phyloP scores from a whole-genome alignment of 1,140 invertebrate species.

The Zaprionus vittiger region DNA sequence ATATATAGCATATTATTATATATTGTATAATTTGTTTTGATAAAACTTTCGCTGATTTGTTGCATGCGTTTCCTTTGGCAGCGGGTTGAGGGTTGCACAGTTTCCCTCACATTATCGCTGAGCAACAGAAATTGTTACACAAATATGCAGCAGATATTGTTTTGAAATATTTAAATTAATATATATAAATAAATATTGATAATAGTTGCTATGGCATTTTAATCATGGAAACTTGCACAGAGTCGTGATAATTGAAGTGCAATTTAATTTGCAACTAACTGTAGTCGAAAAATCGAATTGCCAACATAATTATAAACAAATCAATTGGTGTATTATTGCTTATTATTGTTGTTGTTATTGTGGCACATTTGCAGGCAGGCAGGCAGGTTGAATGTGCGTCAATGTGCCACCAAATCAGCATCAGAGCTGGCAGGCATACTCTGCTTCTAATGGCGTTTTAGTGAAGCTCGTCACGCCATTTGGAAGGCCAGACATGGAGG shows the following conservation, averaged over 20 bases:
- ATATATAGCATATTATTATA: not conserved
- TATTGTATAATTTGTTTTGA: not conserved
- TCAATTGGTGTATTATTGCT: slow-evolving; percentile 47
- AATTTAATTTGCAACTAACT: not conserved
- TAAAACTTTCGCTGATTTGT: not conserved
- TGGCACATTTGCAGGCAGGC: slow-evolving; percentile 38
- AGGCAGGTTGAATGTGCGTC: slow-evolving; percentile 37
- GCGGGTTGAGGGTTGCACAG: not conserved
- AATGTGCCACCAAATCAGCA: slow-evolving; percentile 64
- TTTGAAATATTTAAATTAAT: not conserved
- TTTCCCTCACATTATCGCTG: not conserved
- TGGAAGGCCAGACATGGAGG: slow-evolving; percentile 1
- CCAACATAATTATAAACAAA: slow-evolving; percentile 41
- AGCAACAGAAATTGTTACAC: not conserved
- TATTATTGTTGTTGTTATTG: slow-evolving; percentile 26
- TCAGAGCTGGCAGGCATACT: not conserved
- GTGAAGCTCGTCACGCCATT: slow-evolving; percentile 51
- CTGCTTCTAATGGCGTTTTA: slow-evolving; percentile 39
- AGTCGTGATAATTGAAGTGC: not conserved
- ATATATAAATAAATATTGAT: not conserved
- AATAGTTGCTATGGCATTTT: not conserved
- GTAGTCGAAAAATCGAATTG: not conserved
- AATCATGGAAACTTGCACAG: no score
- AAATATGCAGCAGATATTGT: not conserved
- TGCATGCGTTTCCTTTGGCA: not conserved